A percentile compares a stretch with the other conserved stretches of the same genome.
These are phyloP conservation scores for Cyphomyrus discorhynchus DNA, from an alignment of 2,113 vertebrate species.

Conservation along the genomic window DNA sequence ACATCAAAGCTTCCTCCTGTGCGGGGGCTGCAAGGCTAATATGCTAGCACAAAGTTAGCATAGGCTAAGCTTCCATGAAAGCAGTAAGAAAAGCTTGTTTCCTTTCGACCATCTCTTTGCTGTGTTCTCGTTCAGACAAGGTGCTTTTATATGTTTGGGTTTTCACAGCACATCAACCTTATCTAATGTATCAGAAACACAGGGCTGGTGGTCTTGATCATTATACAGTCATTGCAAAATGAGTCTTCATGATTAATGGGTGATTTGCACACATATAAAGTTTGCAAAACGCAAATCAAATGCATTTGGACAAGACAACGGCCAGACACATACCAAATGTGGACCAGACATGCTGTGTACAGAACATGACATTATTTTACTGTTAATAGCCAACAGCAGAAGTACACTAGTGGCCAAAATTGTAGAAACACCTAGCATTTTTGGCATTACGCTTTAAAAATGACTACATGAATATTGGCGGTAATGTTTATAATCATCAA, in stretches of 20 bases:
- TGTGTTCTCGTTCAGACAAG: background rate
- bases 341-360: background rate
- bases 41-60: background rate
- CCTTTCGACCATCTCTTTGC: background rate
- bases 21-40: background rate
- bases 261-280: background rate
- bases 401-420: background rate
- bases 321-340: background rate
- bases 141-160: background rate
- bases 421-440: background rate
- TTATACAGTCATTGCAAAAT: background rate
- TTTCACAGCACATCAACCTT: background rate
- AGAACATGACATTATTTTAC: background rate
- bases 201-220: background rate
- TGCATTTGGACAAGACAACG: background rate
- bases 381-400: background rate
- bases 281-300: background rate
- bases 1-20: conserved; percentile 37
- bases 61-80: background rate
- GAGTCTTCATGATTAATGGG: background rate
- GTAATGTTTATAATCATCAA: background rate
- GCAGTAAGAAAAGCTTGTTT: background rate
- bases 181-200: background rate
- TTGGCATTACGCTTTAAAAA: background rate
- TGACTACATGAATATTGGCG: background rate